These are phyloP conservation scores for Solea senegalensis DNA, from an alignment of 2,113 vertebrate species.

Conservation along the genomic window DNA sequence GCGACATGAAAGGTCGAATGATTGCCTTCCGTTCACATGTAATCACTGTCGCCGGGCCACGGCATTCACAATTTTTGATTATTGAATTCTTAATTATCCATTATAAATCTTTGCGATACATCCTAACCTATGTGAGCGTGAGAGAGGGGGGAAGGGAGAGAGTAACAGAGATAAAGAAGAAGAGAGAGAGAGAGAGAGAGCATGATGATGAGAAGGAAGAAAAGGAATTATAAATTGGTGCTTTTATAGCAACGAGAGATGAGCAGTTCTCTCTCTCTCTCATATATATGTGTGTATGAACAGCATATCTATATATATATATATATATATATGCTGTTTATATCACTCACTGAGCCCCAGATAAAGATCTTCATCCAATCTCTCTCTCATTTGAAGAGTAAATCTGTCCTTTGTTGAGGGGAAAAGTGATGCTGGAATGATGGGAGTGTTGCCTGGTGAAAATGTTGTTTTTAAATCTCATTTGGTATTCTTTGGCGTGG, in stretches of 20 bases:
- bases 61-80: conserved; percentile 1
- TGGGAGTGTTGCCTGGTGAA: conserved; percentile 38
- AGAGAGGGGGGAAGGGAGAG: too few relatives aligned
- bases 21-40: conserved; percentile 52
- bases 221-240: conserved; percentile 23
- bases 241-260: conserved; percentile 7
- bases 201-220: conserved; percentile 14
- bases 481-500: conserved; percentile 58
- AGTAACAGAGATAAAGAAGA: neutral
- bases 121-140: neutral
- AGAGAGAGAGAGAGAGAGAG: conserved; percentile 5
- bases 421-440: conserved; percentile 18
- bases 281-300: too few relatives aligned
- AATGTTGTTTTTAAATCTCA: conserved; percentile 61
- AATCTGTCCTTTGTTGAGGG: conserved; percentile 11
- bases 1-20: conserved; percentile 55
- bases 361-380: conserved; percentile 34
- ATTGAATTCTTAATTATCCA: conserved; percentile 44
- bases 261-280: conserved; percentile 2
- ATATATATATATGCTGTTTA: conserved; percentile 17
- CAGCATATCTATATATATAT: too few relatives aligned
- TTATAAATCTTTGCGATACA: conserved; percentile 16
- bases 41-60: conserved; percentile 21
- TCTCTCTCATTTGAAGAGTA: conserved; percentile 32
- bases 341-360: conserved; percentile 13